Conservation (phyloP, 53 echinoderm and acorn worm genomes). For the Holothuria scabra region DNA sequence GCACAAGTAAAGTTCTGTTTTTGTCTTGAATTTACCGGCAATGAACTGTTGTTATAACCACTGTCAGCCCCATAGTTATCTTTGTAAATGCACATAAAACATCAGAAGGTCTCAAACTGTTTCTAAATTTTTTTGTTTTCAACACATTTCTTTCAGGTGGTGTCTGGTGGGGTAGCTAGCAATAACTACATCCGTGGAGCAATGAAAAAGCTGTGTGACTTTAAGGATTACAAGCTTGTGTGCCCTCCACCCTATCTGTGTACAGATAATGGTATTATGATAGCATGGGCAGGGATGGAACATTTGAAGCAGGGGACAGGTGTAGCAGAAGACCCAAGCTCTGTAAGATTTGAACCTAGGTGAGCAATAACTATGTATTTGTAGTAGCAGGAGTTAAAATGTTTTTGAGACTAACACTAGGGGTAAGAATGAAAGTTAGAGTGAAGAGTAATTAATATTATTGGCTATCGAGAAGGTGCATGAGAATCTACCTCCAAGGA, state of each 20-base stretch:
- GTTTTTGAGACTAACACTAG: neutral
- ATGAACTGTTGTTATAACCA: too few relatives aligned
- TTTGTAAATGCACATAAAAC: neutral
- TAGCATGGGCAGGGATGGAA: slow-evolving; percentile 99
- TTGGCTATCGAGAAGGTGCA: too few relatives aligned
- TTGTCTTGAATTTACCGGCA: too few relatives aligned
- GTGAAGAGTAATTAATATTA: too few relatives aligned
- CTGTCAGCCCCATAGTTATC: too few relatives aligned
- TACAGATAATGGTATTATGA: slow-evolving; percentile 99
- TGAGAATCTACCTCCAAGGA: too few relatives aligned
- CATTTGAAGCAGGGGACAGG: slow-evolving; percentile 80
- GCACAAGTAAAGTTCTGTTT: too few relatives aligned
- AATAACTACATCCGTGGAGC: slow-evolving; percentile 86
- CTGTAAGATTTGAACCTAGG: slow-evolving; percentile 90
- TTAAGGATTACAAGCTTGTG: slow-evolving; percentile 68
- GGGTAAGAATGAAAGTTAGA: too few relatives aligned
- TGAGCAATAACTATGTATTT: slow-evolving; percentile 22
- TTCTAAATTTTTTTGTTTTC: neutral
- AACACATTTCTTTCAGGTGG: slow-evolving; percentile 69
- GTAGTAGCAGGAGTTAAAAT: too few relatives aligned
- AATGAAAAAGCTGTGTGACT: slow-evolving; percentile 63
- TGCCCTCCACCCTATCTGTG: slow-evolving; percentile 91
- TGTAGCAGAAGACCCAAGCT: slow-evolving; percentile 76
- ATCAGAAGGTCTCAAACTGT: neutral
- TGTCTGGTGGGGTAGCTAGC: slow-evolving; percentile 97